Evolutionary conservation across 2,797 vertebrate genomes (phyloP), one percentile per base, ranked within the genome.

Genomic region (Discoglossus pictus): DNA sequence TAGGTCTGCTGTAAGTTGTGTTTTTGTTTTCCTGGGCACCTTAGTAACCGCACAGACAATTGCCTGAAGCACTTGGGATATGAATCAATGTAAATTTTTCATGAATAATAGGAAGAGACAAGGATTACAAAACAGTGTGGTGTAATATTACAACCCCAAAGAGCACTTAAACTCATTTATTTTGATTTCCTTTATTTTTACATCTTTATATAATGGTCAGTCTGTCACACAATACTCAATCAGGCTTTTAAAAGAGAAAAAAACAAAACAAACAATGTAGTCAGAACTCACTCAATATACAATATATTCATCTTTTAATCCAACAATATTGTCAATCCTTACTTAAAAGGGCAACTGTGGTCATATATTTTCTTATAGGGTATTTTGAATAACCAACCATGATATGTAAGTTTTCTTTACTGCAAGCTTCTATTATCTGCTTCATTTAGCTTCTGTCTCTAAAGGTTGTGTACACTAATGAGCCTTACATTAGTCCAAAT

Each of bases 21-120:
- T 80, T 80, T 76, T 51, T 80, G 53, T 82, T 83, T 78, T 66
- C 51, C 25, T 59, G 46, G 50, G 16, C 12, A 65, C 65, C 70
- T 74, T 72, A 58, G 80, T 40, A 80, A 82, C 76, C 68, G 50
- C 34, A 39, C 17, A 74, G 70, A 72, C 58, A 61, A 51, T 67
- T 70, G 74, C 70, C 76, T 79, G 73, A 71, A 69, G 47, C 63
- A 69, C 36, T 42, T 23, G 60, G 27, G 50, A 75, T 80, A 81
- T 80, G 73, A 80, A 81, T 82, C 80, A 73, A 55, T 73, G 72
- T 59, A 74, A 44, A 60, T 18, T 43, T 12, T 38, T 35, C 23
- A 17, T 4, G n/a, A 21, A 25, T 16, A 60, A 51, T 44, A 68
- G 53, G 15, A 56, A 56, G 10, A 40, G 23, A 58, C 39, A 2